Evolutionary conservation across 2,888 invertebrate genomes (phyloP).

Genomic region (Ophion obscuratus): DNA sequence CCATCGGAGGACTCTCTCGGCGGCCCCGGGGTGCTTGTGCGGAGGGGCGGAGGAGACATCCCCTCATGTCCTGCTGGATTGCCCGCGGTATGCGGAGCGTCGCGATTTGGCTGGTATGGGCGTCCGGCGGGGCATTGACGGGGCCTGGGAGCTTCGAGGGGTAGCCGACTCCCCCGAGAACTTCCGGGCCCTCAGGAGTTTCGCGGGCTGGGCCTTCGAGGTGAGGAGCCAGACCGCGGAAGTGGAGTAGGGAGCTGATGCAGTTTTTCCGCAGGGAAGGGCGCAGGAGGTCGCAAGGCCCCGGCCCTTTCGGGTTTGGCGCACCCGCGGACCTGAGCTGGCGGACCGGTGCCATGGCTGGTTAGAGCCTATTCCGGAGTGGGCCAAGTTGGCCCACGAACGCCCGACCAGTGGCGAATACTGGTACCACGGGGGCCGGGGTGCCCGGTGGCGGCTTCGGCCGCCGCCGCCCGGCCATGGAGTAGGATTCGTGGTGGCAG

Average conservation of each 20-base stretch:
- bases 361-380: conserved; percentile 3
- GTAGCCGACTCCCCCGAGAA: conserved; percentile 4
- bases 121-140: neutral
- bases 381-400: conserved; percentile 2
- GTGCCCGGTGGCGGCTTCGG: conserved; percentile 4
- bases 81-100: conserved; percentile 1
- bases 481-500: neutral
- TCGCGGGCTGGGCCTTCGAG: conserved; percentile 30
- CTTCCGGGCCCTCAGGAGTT: conserved; percentile 22
- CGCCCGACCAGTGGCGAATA: conserved; percentile 3
- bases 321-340: conserved; percentile 25
- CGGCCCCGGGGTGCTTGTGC: neutral
- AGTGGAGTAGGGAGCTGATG: neutral
- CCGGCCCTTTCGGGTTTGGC: conserved; percentile 25
- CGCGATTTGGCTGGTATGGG: neutral
- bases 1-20: conserved; percentile 1
- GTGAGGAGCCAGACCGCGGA: neutral
- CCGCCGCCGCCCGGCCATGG: neutral
- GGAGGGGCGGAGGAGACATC: conserved; percentile 10
- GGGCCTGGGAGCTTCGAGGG: neutral
- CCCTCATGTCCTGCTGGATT: conserved; percentile 13
- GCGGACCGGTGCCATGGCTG: conserved; percentile 30
- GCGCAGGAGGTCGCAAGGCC: conserved; percentile 16
- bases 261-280: conserved; percentile 9
- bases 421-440: conserved; percentile 32